Evolutionary conservation across 2,888 invertebrate species (phyloP).

Genomic region (Lydus trimaculatus): DNA sequence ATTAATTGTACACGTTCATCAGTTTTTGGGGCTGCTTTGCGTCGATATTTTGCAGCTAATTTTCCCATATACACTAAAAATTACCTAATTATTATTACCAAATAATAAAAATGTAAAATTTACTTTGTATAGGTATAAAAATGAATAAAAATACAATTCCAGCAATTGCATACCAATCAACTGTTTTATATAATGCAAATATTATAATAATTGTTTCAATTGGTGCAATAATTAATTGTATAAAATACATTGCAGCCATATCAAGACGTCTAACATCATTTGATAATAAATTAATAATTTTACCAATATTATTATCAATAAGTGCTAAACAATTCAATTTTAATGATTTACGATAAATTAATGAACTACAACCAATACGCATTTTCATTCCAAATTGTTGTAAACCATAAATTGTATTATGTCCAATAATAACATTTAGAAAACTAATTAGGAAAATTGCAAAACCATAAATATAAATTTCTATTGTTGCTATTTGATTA

Average conservation of each 20-base stretch:
- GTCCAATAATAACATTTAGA: conserved; percentile 67
- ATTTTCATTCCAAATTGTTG: conserved; percentile 84
- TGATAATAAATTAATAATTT: conserved; percentile 64
- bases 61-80: conserved; percentile 74
- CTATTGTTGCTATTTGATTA: conserved; percentile 53
- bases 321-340: conserved; percentile 79
- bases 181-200: conserved; percentile 68
- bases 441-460: conserved; percentile 76
- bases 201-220: conserved; percentile 75
- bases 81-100: neutral
- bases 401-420: conserved; percentile 87
- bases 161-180: conserved; percentile 62
- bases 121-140: conserved; percentile 59
- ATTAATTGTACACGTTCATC: conserved; percentile 72
- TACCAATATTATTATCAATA: conserved; percentile 78
- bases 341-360: conserved; percentile 78
- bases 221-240: conserved; percentile 81
- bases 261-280: conserved; percentile 88
- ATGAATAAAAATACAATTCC: conserved; percentile 63
- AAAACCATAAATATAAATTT: conserved; percentile 77
- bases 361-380: conserved; percentile 79
- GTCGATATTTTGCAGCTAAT: conserved; percentile 66
- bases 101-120: conserved; percentile 20
- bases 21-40: conserved; percentile 60
- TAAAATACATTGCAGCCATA: conserved; percentile 77